Evolutionary conservation across 2,113 vertebrate genomes (phyloP).

Genomic region (Lagenorhynchus albirostris): DNA sequence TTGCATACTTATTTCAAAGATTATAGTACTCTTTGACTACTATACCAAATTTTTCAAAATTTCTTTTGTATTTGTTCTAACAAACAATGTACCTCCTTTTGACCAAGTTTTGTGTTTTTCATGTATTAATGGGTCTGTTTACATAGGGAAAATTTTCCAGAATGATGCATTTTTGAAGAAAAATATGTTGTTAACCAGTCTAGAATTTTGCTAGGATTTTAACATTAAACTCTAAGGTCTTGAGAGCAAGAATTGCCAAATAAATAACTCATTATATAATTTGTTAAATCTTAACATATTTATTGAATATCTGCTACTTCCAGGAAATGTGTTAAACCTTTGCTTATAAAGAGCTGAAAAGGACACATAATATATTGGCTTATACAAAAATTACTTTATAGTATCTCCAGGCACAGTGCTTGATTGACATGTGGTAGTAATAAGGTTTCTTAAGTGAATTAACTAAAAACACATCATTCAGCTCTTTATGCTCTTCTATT

Average conservation of each 20-base stretch:
- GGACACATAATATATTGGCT: background rate
- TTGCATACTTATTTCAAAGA: background rate
- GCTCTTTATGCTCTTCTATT: background rate
- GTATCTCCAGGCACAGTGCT: background rate
- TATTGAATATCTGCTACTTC: background rate
- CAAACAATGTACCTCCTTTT: background rate
- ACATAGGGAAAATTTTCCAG: background rate
- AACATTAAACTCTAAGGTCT: background rate
- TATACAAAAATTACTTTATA: background rate
- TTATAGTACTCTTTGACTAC: background rate
- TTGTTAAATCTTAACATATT: background rate
- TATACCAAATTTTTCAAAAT: background rate
- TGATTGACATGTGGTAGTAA: background rate
- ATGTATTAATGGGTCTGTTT: background rate
- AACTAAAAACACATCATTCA: background rate
- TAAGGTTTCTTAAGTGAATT: background rate
- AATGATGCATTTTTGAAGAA: background rate
- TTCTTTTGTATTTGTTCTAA: background rate
- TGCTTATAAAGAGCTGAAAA: background rate
- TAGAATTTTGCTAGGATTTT: background rate
- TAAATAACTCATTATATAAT: background rate
- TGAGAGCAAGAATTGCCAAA: background rate
- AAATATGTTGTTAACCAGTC: background rate
- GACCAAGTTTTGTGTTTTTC: background rate
- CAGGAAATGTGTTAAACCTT: background rate